phyloP scores from a whole-genome alignment of 1,140 invertebrate genomes.

The Aphelinus atriplicis region DNA sequence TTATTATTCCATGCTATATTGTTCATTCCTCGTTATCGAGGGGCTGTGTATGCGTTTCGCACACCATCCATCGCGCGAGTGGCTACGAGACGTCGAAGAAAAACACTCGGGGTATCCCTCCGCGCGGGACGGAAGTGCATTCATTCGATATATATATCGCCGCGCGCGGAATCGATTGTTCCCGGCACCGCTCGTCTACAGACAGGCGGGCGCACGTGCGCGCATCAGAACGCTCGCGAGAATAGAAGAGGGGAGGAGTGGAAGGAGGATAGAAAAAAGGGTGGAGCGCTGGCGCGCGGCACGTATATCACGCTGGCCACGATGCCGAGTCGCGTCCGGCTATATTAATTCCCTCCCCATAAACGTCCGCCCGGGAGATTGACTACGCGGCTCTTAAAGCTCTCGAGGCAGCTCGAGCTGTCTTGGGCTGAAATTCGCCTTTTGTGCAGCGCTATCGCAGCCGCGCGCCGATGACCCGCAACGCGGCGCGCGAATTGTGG shows the following conservation, averaged over 20 bases:
- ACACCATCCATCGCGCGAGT: too few relatives aligned
- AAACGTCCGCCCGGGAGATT: slow-evolving; percentile 65
- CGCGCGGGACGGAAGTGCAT: too few relatives aligned
- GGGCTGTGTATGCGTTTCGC: too few relatives aligned
- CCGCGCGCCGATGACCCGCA: background rate
- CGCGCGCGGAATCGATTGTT: too few relatives aligned
- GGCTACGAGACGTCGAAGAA: too few relatives aligned
- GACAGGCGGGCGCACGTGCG: background rate
- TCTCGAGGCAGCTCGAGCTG: too few relatives aligned
- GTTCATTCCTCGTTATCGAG: too few relatives aligned
- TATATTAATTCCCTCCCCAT: slow-evolving; percentile 67
- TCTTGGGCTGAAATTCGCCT: background rate
- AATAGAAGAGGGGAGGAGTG: background rate
- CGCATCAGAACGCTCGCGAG: background rate
- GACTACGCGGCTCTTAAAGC: slow-evolving; percentile 64
- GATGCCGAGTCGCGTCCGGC: slow-evolving; percentile 56
- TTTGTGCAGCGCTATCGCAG: slow-evolving; percentile 14
- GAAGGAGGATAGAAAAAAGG: slow-evolving; percentile 42
- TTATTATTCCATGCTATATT: too few relatives aligned
- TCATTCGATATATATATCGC: too few relatives aligned
- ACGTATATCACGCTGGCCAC: slow-evolving; percentile 60
- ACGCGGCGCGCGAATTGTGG: too few relatives aligned
- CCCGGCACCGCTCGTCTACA: background rate
- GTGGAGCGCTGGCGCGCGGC: slow-evolving; percentile 52
- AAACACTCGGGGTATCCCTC: too few relatives aligned